These are phyloP conservation scores for Epizoanthus rinbou DNA, from an alignment of 92 coral and sea anemone genomes.

Conservation along the genomic window DNA sequence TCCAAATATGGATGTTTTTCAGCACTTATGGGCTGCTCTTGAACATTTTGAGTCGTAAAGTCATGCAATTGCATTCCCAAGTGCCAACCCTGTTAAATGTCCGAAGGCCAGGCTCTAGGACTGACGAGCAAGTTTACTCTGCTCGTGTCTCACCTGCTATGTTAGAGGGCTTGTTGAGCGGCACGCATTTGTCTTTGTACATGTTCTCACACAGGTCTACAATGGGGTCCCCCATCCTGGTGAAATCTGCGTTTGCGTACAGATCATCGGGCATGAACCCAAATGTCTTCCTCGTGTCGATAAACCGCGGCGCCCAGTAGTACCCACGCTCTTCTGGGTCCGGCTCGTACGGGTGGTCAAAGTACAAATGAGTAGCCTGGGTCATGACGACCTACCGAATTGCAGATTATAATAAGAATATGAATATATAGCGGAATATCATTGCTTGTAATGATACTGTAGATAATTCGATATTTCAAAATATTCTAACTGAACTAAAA, in stretches of 20 bases:
- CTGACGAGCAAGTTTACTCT: background rate
- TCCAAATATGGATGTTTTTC: no score
- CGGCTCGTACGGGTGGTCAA: slow-evolving; percentile 98
- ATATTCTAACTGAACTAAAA: no score
- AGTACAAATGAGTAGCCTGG: slow-evolving; percentile 96
- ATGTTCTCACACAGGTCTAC: slow-evolving; percentile 77
- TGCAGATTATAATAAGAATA: background rate
- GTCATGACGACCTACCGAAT: slow-evolving; percentile 80
- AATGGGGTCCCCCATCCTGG: slow-evolving; percentile 85
- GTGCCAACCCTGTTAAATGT: no score
- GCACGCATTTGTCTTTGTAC: slow-evolving; percentile 87
- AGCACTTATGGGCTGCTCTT: no score
- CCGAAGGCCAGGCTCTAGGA: background rate
- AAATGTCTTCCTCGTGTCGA: slow-evolving; percentile 93
- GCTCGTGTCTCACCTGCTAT: slow-evolving; percentile 66
- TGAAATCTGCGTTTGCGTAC: slow-evolving; percentile 87
- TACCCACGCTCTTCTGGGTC: slow-evolving; percentile 99
- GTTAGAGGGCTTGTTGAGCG: slow-evolving; percentile 75
- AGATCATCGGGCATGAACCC: slow-evolving; percentile 94
- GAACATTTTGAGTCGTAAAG: no score
- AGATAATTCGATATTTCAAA: no score
- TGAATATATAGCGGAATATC: background rate
- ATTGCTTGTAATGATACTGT: background rate
- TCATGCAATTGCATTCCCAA: no score
- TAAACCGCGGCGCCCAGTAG: slow-evolving; percentile 98